Percentiles rank a stretch among this genome's conserved stretches.
Evolutionary conservation across 1,140 invertebrate genomes (phyloP).

Genomic region (Aphis craccivora): DNA sequence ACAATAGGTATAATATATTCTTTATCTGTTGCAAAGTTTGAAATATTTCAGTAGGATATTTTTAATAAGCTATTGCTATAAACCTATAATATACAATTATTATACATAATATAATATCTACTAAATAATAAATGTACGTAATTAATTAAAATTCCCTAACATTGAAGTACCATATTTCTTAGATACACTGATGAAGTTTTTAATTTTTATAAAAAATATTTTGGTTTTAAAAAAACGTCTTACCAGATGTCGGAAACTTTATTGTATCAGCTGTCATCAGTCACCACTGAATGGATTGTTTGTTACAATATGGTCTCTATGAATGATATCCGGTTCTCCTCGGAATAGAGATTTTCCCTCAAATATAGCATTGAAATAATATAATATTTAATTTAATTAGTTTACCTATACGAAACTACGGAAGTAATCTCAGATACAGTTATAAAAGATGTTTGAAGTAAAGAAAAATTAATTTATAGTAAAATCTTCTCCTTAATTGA

Average conservation of each 20-base stretch:
- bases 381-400: background rate
- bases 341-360: background rate
- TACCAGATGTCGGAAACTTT: background rate
- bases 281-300: constrained; percentile 22
- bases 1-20: background rate
- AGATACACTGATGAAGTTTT: background rate
- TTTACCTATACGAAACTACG: background rate
- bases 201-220: background rate
- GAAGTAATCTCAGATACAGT: background rate
- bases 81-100: background rate
- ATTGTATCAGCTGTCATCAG: background rate
- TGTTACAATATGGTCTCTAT: constrained; percentile 3
- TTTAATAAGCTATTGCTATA: background rate
- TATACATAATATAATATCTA: background rate
- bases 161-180: background rate
- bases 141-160: background rate
- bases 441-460: background rate
- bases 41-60: background rate
- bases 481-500: background rate
- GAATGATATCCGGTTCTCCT: background rate
- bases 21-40: background rate
- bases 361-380: background rate
- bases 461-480: background rate
- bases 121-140: background rate
- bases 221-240: background rate